Evolutionary conservation across 2,888 invertebrate genomes (phyloP).

Genomic region (Pyrrhia umbra): DNA sequence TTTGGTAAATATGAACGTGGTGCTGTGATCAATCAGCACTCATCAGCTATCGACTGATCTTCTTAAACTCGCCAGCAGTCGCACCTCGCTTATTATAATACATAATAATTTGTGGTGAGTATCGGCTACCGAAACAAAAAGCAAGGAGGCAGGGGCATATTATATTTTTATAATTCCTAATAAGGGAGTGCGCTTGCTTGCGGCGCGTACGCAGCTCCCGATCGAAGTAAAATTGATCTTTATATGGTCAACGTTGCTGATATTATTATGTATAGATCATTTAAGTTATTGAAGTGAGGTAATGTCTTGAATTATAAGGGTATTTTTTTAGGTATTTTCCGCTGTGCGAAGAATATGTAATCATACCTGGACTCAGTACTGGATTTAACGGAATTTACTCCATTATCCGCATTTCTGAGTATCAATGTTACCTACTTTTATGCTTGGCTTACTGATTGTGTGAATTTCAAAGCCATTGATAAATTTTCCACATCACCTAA

Average conservation of each 20-base stretch:
- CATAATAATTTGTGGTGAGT: conserved; percentile 77
- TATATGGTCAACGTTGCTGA: conserved; percentile 38
- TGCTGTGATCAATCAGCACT: too few relatives aligned
- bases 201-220: conserved; percentile 45
- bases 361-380: too few relatives aligned
- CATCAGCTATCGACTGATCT: too few relatives aligned
- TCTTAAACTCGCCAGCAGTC: conserved; percentile 53
- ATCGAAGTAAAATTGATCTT: conserved; percentile 52
- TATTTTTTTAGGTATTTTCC: not conserved
- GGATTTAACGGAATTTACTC: too few relatives aligned
- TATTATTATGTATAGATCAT: conserved; percentile 32
- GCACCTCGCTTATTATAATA: conserved; percentile 58
- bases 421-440: too few relatives aligned
- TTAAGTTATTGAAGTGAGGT: conserved; percentile 16
- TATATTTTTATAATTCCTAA: conserved; percentile 86
- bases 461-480: too few relatives aligned
- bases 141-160: conserved; percentile 68
- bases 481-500: too few relatives aligned
- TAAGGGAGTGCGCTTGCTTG: conserved; percentile 72
- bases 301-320: conserved; percentile 1
- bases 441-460: too few relatives aligned
- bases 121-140: conserved; percentile 76
- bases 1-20: too few relatives aligned
- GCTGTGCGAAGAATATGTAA: not conserved
- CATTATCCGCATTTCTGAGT: too few relatives aligned